These are phyloP conservation scores for Zaprionus lineosus DNA, from an alignment of 2,888 invertebrate genomes.

Conservation along the genomic window DNA sequence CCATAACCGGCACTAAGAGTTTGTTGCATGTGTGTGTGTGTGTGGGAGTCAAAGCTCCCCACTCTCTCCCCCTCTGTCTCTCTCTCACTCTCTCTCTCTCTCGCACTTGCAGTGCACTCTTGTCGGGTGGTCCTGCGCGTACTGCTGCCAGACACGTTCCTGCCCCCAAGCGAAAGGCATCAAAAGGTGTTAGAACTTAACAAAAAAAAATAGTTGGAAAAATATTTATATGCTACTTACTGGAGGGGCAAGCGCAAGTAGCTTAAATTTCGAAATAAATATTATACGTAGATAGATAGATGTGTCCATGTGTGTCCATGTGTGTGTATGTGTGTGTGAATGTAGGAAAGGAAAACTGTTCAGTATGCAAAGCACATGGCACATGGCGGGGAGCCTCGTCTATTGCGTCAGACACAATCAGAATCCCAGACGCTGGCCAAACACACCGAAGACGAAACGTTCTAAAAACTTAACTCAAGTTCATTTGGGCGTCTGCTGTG, in stretches of 20 bases:
- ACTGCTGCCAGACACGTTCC: conserved; percentile 33
- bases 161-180: conserved; percentile 19
- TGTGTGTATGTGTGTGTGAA: too few relatives aligned
- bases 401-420: conserved; percentile 54
- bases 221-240: too few relatives aligned
- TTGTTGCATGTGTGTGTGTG: conserved; percentile 1
- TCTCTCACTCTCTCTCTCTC: background rate
- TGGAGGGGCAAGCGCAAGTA: too few relatives aligned
- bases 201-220: conserved; percentile 31
- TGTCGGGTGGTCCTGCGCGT: conserved; percentile 30
- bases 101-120: background rate
- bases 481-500: conserved; percentile 61
- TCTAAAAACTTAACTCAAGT: conserved; percentile 55
- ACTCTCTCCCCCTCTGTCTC: background rate
- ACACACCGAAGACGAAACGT: conserved; percentile 20
- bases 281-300: too few relatives aligned
- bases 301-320: too few relatives aligned
- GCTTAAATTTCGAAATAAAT: too few relatives aligned
- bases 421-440: background rate
- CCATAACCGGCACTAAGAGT: too few relatives aligned
- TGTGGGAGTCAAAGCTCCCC: conserved; percentile 10
- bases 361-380: conserved; percentile 66
- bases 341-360: conserved; percentile 33
- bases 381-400: conserved; percentile 36
- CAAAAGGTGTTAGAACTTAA: conserved; percentile 3